These are phyloP conservation scores for Petaurus breviceps DNA, from an alignment of 2,113 vertebrate genomes.

Conservation along the genomic window DNA sequence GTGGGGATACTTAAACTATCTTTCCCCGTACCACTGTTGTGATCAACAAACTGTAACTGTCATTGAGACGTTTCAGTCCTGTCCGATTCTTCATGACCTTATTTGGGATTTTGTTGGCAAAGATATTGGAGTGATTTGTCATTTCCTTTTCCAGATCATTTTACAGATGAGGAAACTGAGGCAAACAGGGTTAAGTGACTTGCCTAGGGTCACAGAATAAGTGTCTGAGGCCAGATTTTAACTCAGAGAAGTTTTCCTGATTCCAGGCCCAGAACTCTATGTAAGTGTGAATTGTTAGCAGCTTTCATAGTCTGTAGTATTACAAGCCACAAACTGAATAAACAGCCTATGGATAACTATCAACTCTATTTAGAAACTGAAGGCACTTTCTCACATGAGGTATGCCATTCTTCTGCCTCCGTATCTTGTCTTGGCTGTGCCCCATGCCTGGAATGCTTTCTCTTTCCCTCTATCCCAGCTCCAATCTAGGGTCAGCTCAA, in stretches of 20 bases:
- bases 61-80: neutral
- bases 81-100: neutral
- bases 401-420: neutral
- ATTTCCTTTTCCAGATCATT: neutral
- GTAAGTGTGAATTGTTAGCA: neutral
- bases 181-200: neutral
- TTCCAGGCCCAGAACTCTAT: neutral
- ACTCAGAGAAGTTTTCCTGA: neutral
- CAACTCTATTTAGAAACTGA: neutral
- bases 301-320: neutral
- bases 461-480: neutral
- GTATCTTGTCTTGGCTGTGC: neutral
- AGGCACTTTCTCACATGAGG: neutral
- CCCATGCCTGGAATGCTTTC: neutral
- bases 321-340: neutral
- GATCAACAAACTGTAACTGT: neutral
- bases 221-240: neutral
- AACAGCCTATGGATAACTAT: neutral
- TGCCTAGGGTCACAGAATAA: neutral
- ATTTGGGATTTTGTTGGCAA: neutral
- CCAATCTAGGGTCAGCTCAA: neutral
- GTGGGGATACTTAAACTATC: neutral
- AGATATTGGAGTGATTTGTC: neutral
- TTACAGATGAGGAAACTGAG: neutral
- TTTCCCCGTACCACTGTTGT: neutral